Percentiles rank a stretch among this genome's conserved stretches.
These are phyloP conservation scores for Drosophila biarmipes DNA, from an alignment of 1,140 invertebrate genomes.

Conservation along the genomic window DNA sequence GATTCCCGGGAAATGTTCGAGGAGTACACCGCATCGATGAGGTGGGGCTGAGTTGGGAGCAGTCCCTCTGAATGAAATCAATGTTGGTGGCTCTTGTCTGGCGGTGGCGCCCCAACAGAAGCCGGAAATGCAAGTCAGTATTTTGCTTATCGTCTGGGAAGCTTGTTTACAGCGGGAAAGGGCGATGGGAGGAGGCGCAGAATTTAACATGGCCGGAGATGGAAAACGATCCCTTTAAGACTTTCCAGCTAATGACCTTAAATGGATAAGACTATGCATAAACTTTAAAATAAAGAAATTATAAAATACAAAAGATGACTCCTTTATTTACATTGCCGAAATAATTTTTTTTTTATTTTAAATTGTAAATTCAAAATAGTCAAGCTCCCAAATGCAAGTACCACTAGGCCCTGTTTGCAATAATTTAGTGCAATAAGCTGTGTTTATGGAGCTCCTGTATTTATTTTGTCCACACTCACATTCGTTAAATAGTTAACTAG, in stretches of 20 bases:
- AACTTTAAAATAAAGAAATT: neutral
- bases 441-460: neutral
- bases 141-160: constrained; percentile 60
- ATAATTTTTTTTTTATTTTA: too few species aligned
- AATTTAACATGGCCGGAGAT: constrained; percentile 10
- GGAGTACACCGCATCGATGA: constrained; percentile 48
- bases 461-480: neutral
- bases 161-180: constrained; percentile 58
- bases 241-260: neutral
- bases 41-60: constrained; percentile 9
- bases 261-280: neutral
- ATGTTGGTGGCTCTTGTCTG: constrained; percentile 32
- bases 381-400: too few species aligned
- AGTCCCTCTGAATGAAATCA: constrained; percentile 24
- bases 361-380: too few species aligned
- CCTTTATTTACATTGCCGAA: too few species aligned
- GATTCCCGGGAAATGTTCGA: constrained; percentile 62
- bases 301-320: too few species aligned
- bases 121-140: constrained; percentile 73
- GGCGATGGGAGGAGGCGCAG: constrained; percentile 39
- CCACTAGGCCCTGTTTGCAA: neutral
- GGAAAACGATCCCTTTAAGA: constrained; percentile 4
- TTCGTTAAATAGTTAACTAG: constrained; percentile 1
- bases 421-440: neutral
- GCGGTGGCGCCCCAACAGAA: constrained; percentile 56